phyloP scores from a whole-genome alignment of 2,113 vertebrate genomes.

The Datnioides undecimradiatus region DNA sequence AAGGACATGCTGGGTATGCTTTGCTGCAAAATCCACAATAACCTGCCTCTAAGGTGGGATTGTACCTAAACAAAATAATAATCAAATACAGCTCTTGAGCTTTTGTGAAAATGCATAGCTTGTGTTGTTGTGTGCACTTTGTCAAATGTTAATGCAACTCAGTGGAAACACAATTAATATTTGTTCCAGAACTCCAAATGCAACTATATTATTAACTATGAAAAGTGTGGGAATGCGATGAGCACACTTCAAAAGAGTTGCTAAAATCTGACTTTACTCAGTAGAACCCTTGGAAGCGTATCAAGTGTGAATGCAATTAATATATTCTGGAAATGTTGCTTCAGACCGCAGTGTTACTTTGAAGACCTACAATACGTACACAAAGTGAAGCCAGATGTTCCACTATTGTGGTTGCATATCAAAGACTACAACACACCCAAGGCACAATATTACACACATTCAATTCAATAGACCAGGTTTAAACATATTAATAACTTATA shows the following conservation, averaged over 20 bases:
- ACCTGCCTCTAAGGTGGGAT: neutral
- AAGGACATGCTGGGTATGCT: neutral
- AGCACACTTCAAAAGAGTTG: neutral
- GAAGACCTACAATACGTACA: neutral
- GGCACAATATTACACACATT: neutral
- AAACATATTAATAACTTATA: slow-evolving; percentile 2
- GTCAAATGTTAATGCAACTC: neutral
- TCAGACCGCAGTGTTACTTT: neutral
- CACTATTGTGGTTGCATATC: neutral
- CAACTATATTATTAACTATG: neutral
- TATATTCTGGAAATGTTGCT: neutral
- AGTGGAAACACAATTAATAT: neutral
- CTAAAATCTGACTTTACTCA: neutral
- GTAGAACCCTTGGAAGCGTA: neutral
- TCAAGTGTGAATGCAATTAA: neutral
- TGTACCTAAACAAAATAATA: neutral
- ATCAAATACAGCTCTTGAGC: neutral
- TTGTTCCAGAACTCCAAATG: neutral
- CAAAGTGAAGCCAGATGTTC: slow-evolving; percentile 1
- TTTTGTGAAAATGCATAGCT: too few species aligned
- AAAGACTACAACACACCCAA: neutral
- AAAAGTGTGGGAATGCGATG: neutral
- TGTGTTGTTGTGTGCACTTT: neutral
- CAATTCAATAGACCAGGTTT: neutral
- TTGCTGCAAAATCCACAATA: neutral